Base-by-base conservation (phyloP, 2,113 vertebrate genomes). In the Dicaeum eximium region DNA sequence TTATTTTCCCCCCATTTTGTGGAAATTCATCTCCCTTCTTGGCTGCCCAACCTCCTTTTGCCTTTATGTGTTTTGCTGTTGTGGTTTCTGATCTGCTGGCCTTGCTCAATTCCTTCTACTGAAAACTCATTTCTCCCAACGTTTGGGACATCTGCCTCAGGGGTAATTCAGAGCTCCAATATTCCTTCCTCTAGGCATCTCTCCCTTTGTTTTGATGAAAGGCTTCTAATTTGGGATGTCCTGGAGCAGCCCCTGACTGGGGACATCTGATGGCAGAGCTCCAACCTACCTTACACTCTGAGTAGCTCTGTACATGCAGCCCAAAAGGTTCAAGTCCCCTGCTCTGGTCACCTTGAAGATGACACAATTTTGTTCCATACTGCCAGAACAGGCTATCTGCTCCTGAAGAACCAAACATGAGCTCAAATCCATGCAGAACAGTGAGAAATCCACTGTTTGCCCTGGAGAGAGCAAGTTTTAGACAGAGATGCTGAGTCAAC, bases 1-100 rank as follows among this genome's bases (percentile, higher is more conserved):
- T 4, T 35, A 7, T 31, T 58, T 33, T 0, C 0, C 6, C 4
- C 24, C 1, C 8, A 5, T 61, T 42, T 50, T 22, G 18, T n/a
- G 53, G 33, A 42, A 67, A 60, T 42, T 8, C 13, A 0, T 56
- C 38, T 67, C 65, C 58, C 17, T 38, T 67, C 51, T 51, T 33
- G 8, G 6, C 35, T 85, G 56, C 37, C 37, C 28, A 6, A 50
- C 65, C 28, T 60, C 31, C 24, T 57, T 75, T 57, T 67, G 35
- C 35, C 44, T 42, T 38, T 45, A 2, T 6, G 5, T 10, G 9
- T 37, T 67, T 84, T 50, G 35, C 38, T 86, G 56, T 15, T 71
- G 51, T 31, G 47, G 38, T 45, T 53, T 45, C 48, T 73, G 42
- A 62, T 44, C 67, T 54, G 33, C 44, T 45, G 12, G 37, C 33